phyloP scores from a whole-genome alignment of 35 echinoderm and acorn worm genomes.

The Stichopus chloronotus region DNA sequence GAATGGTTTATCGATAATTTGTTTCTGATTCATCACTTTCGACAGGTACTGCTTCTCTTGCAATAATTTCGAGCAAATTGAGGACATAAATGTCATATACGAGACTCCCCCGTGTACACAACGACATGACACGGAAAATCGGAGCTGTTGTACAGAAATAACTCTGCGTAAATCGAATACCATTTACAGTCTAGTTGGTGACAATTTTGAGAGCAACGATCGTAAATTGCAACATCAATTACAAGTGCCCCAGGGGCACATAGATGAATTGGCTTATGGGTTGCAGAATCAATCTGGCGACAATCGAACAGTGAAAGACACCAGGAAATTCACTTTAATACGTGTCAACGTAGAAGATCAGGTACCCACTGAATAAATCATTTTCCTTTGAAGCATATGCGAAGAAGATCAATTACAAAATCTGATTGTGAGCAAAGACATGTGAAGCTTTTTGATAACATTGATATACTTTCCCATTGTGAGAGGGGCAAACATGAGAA shows the following conservation, averaged over 20 bases:
- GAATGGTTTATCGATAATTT: background rate
- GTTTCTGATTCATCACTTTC: background rate
- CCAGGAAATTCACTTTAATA: too few species aligned
- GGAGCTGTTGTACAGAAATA: background rate
- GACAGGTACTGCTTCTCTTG: background rate
- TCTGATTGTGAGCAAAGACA: too few species aligned
- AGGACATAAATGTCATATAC: background rate
- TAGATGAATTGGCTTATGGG: background rate
- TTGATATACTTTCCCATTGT: too few species aligned
- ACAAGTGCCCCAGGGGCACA: background rate
- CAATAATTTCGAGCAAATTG: background rate
- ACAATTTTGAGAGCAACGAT: background rate
- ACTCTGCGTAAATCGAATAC: background rate
- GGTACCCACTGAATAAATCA: too few species aligned
- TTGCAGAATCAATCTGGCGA: background rate
- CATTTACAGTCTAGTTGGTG: background rate
- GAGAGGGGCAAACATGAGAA: too few species aligned
- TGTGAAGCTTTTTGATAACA: too few species aligned
- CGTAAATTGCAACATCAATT: background rate
- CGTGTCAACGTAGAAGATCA: too few species aligned
- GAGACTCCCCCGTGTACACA: background rate
- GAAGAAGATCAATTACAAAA: too few species aligned
- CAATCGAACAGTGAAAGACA: background rate
- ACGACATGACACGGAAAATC: background rate
- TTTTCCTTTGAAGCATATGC: too few species aligned